phyloP scores from a whole-genome alignment of 2,888 invertebrate genomes.

The Rhamnusium bicolor region DNA sequence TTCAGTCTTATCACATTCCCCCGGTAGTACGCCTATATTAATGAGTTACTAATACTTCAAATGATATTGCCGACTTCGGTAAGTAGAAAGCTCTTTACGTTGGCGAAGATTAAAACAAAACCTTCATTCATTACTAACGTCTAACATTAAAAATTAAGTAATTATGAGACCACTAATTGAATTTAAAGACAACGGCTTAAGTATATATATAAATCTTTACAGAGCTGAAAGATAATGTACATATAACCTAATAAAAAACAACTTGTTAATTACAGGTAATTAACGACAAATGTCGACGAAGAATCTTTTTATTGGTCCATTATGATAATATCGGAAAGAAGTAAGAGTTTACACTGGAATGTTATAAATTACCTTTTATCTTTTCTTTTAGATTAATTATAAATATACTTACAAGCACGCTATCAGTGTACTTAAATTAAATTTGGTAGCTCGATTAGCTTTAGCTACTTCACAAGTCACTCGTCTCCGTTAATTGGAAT shows the following conservation, averaged over 20 bases:
- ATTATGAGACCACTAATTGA: constrained; percentile 12
- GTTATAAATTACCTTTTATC: constrained; percentile 33
- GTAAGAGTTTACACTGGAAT: neutral
- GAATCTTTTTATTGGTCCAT: constrained; percentile 34
- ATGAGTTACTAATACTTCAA: no score
- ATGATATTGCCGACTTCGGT: neutral
- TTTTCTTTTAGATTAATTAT: constrained; percentile 29
- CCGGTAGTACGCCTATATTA: no score
- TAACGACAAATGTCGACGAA: constrained; percentile 28
- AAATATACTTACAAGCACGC: constrained; percentile 18
- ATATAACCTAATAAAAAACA: constrained; percentile 23
- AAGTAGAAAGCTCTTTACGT: neutral
- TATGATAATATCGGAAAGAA: constrained; percentile 34
- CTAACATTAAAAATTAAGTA: constrained; percentile 19
- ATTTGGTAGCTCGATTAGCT: constrained; percentile 14
- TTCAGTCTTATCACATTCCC: no score
- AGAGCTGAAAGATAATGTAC: constrained; percentile 22
- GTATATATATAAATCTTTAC: constrained; percentile 12
- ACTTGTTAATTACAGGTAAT: constrained; percentile 34
- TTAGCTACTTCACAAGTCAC: constrained; percentile 1
- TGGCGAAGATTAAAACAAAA: neutral
- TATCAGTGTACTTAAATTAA: constrained; percentile 11
- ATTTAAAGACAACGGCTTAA: neutral
- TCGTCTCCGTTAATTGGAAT: neutral
- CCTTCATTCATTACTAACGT: constrained; percentile 1